Conservation (phyloP, 2,113 vertebrate species). For the Silurus glanis region DNA sequence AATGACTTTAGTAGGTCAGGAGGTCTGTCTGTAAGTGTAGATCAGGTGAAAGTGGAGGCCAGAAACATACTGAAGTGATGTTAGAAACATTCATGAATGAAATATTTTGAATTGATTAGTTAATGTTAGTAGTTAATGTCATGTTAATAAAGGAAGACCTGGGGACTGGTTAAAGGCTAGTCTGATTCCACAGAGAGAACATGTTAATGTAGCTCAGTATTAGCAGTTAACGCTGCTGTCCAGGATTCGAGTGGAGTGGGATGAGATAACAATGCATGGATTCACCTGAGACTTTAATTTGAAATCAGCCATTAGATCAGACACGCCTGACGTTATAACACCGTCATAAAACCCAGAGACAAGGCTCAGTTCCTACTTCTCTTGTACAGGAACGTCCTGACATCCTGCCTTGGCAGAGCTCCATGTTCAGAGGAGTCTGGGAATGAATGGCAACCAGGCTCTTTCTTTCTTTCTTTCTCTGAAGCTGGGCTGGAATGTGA, state of each 20-base stretch:
- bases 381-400: constrained; percentile 34
- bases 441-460: constrained; percentile 75
- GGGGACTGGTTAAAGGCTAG: not conserved
- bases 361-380: constrained; percentile 35
- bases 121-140: too few relatives aligned
- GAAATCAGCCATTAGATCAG: not conserved
- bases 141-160: too few relatives aligned
- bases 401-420: constrained; percentile 70
- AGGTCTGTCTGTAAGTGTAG: not conserved
- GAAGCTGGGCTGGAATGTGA: constrained; percentile 75
- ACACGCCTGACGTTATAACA: not conserved
- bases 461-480: constrained; percentile 71
- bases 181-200: not conserved
- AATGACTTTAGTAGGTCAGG: not conserved
- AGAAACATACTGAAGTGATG: not conserved
- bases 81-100: not conserved
- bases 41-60: not conserved
- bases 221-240: not conserved
- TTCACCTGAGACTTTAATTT: not conserved
- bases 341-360: not conserved
- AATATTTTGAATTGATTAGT: too few relatives aligned
- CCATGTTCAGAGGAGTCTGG: constrained; percentile 72
- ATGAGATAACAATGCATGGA: not conserved
- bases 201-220: not conserved
- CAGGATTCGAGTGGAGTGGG: not conserved